These are phyloP conservation scores for Protophormia terraenovae DNA, from an alignment of 2,888 invertebrate species.

Conservation along the genomic window DNA sequence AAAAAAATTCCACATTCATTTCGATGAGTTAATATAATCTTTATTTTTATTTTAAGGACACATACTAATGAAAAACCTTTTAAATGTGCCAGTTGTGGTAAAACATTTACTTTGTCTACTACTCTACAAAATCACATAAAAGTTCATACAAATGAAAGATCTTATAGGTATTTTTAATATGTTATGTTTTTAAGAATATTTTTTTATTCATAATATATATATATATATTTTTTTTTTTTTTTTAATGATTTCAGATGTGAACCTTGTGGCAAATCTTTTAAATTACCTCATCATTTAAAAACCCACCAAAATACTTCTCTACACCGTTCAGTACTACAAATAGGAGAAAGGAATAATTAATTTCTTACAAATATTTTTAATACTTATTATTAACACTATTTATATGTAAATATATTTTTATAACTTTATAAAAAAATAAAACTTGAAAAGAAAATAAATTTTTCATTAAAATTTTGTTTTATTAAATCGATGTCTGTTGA, in stretches of 20 bases:
- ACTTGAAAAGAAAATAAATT: not conserved
- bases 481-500: no score
- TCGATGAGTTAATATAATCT: not conserved
- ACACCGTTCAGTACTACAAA: conserved; percentile 57
- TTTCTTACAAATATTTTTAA: no score
- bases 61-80: conserved; percentile 79
- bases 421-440: no score
- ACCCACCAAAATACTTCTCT: conserved; percentile 75
- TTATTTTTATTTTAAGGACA: conserved; percentile 6
- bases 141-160: conserved; percentile 76
- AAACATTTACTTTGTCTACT: conserved; percentile 76
- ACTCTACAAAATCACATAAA: conserved; percentile 76
- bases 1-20: no score
- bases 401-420: no score
- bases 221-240: not conserved
- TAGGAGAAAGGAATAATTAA: no score
- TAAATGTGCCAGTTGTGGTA: conserved; percentile 73
- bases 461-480: not conserved
- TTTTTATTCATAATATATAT: not conserved
- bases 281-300: conserved; percentile 79
- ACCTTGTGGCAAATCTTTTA: conserved; percentile 78
- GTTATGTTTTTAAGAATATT: no score
- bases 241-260: conserved; percentile 72
- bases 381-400: no score
- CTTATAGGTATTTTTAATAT: conserved; percentile 75